Conservation (phyloP, 2,888 invertebrate genomes). For the Hirudinaria manillensis region DNA sequence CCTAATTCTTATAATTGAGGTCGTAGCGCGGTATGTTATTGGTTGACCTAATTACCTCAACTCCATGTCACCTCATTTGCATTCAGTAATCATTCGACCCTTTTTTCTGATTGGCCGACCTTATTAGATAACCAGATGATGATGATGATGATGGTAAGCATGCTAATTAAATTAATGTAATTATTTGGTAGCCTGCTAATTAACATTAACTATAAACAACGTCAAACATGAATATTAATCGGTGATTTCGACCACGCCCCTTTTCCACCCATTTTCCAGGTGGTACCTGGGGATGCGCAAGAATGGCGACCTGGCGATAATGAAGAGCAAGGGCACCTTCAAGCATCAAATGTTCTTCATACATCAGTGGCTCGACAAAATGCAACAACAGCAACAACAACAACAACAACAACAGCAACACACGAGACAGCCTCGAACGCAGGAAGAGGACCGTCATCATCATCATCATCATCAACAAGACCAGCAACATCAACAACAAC, state of each 20-base stretch:
- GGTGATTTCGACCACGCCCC: too few relatives aligned
- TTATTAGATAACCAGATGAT: too few relatives aligned
- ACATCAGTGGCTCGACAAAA: slow-evolving; percentile 5
- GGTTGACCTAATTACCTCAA: too few relatives aligned
- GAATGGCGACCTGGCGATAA: neutral
- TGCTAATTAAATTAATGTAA: too few relatives aligned
- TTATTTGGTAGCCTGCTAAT: too few relatives aligned
- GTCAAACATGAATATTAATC: neutral
- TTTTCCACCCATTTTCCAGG: neutral
- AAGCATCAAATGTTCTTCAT: slow-evolving; percentile 11
- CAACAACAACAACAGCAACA: neutral
- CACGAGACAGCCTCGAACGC: neutral
- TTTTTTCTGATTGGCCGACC: too few relatives aligned
- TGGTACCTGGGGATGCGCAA: slow-evolving; percentile 23
- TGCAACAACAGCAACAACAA: neutral
- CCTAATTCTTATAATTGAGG: too few relatives aligned
- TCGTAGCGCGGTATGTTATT: too few relatives aligned
- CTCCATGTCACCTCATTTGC: too few relatives aligned
- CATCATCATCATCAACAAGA: neutral
- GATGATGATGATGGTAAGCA: too few relatives aligned
- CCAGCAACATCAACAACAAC: neutral
- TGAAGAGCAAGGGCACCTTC: neutral
- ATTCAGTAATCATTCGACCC: too few relatives aligned
- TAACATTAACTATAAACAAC: too few relatives aligned
- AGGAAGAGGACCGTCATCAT: neutral